phyloP scores from a whole-genome alignment of 2,888 invertebrate species.

The Amphimallon solstitiale region DNA sequence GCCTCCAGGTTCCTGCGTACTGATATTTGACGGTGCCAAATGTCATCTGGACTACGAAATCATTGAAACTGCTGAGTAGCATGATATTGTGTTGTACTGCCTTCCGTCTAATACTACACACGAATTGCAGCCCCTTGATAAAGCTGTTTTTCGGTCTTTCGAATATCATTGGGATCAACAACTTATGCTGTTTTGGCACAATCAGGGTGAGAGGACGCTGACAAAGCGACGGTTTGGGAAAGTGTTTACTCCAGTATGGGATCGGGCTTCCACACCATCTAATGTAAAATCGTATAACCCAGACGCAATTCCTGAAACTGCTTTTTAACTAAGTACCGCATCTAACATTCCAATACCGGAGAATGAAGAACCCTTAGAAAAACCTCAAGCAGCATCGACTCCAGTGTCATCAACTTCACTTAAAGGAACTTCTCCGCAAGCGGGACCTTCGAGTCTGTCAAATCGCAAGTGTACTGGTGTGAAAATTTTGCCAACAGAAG shows the following conservation, averaged over 20 bases:
- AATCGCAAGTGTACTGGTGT: too few species aligned
- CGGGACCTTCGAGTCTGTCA: too few species aligned
- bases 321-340: too few species aligned
- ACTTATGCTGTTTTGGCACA: slow-evolving; percentile 52
- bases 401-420: too few species aligned
- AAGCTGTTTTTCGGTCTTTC: slow-evolving; percentile 55
- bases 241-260: slow-evolving; percentile 48
- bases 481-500: too few species aligned
- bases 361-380: too few species aligned
- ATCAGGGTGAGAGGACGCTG: slow-evolving; percentile 47
- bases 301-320: too few species aligned
- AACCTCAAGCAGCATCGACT: too few species aligned
- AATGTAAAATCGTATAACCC: slow-evolving; percentile 4
- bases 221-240: slow-evolving; percentile 52
- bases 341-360: too few species aligned
- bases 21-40: slow-evolving; percentile 54
- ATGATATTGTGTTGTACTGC: slow-evolving; percentile 53
- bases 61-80: slow-evolving; percentile 51
- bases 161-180: slow-evolving; percentile 56
- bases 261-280: background rate
- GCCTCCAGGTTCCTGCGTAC: slow-evolving; percentile 43
- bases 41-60: slow-evolving; percentile 52
- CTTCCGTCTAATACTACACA: slow-evolving; percentile 58
- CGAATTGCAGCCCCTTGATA: slow-evolving; percentile 57
- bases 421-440: too few species aligned